Percentiles rank a stretch among this genome's conserved stretches.
Conservation (phyloP, 2,797 vertebrate genomes). For the Centropyge bicolor region DNA sequence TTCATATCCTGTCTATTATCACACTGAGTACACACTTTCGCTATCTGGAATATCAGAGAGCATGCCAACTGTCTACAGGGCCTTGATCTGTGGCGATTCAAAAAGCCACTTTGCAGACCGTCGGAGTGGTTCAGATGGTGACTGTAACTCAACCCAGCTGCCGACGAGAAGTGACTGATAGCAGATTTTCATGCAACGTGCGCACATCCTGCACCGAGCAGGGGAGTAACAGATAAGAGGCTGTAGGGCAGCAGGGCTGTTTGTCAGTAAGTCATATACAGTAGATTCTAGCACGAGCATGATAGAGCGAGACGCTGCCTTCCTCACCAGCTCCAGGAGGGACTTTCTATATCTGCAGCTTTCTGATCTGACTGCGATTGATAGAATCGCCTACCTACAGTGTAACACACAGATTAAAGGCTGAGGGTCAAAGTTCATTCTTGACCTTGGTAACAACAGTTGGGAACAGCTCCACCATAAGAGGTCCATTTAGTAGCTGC, state of each 20-base stretch:
- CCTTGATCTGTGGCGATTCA: constrained; percentile 49
- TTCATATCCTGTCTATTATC: constrained; percentile 53
- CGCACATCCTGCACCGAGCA: constrained; percentile 41
- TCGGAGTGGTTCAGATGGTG: constrained; percentile 59
- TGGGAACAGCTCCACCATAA: neutral
- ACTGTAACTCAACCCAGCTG: constrained; percentile 61
- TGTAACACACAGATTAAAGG: too few species aligned
- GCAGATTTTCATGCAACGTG: constrained; percentile 46
- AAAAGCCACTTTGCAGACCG: constrained; percentile 56
- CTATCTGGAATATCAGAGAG: constrained; percentile 66
- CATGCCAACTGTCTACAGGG: constrained; percentile 45
- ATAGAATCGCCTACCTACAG: too few species aligned
- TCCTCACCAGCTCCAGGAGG: neutral
- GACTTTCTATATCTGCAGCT: neutral
- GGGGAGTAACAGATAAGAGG: constrained; percentile 41
- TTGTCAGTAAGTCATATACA: constrained; percentile 23
- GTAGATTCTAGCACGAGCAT: constrained; percentile 11
- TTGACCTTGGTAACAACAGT: neutral
- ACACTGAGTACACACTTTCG: constrained; percentile 33
- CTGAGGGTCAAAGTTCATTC: neutral
- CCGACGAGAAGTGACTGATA: constrained; percentile 50
- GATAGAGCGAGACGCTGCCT: neutral
- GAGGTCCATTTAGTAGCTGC: neutral
- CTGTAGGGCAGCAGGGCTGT: constrained; percentile 23
- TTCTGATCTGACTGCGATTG: constrained; percentile 6